phyloP scores from a whole-genome alignment of 2,888 invertebrate species.

The Lasius fuliginosus region DNA sequence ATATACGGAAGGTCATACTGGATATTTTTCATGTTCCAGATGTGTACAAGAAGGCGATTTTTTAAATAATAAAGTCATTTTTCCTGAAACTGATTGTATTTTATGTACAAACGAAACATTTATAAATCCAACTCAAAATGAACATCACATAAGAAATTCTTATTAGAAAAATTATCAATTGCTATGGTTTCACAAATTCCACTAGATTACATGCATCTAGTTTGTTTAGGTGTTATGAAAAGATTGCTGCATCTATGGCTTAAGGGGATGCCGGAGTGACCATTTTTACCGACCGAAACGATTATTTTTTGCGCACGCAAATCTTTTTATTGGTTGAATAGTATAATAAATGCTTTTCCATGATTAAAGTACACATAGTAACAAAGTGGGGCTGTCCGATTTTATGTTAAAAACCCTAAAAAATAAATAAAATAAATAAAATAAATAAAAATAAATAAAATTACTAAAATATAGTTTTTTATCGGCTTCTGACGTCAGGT shows the following conservation, averaged over 20 bases:
- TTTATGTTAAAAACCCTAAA: no score
- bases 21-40: neutral
- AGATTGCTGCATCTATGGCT: neutral
- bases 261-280: no score
- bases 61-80: neutral
- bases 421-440: no score
- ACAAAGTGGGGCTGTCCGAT: no score
- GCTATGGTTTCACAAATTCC: neutral
- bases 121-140: neutral
- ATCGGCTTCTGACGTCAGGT: no score
- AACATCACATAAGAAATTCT: neutral
- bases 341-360: no score
- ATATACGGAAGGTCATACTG: neutral
- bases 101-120: neutral
- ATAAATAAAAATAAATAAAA: no score
- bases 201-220: neutral
- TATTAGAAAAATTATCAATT: neutral
- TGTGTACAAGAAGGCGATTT: neutral
- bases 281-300: no score
- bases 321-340: no score
- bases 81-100: neutral
- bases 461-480: no score
- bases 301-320: no score
- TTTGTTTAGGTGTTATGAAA: constrained; percentile 9
- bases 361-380: no score